Base-by-base conservation (phyloP, 2,888 invertebrate genomes). In the Caenorhabditis panamensis region DNA sequence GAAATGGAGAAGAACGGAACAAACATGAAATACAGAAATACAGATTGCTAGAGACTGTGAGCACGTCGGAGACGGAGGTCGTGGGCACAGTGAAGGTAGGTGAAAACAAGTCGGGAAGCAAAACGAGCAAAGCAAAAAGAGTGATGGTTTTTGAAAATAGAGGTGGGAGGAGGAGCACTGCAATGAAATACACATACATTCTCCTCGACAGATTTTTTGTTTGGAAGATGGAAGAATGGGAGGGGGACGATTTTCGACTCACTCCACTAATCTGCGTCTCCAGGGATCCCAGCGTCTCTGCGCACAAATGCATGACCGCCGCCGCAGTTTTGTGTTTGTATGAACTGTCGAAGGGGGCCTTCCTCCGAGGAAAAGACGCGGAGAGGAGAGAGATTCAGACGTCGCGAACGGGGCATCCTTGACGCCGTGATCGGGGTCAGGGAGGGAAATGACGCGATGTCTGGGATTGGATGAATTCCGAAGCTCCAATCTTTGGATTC, bases 341-440 rank as follows among this genome's bases (percentile, higher is more conserved):
- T 72, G 72, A 72, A 72, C 72, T 72, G 72, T 73, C 64, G 64
- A 36, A 47, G 69, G 53, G 53, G 54, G 63, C 28, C 72, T 26
- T 59, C 44, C 51, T 66, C 53, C 67, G 31, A 24, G 62, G 67
- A 76, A 68, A 54, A 62, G 24, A 37, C 24, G 16, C 18, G n/a
- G 54, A 62, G 51, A 58, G 31, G 54, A 44, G 54, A 54, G 67
- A 62, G 68, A 63, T 58, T 41, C 51, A 73, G 66, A 56, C 18
- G 20, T 5, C 20, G 16, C 11, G 41, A 22, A 26, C 11, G 41
- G 22, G 56, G 24, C 44, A 68, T 64, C 58, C 64, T 59, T 73
- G 71, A 54, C 61, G 59, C 18, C 53, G 61, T 69, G 64, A 73
- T 73, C 59, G 49, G 58, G 73, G 76, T 68, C 67, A 76, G 31